phyloP scores from a whole-genome alignment of 2,888 invertebrate genomes.

The Drosophila mulleri region DNA sequence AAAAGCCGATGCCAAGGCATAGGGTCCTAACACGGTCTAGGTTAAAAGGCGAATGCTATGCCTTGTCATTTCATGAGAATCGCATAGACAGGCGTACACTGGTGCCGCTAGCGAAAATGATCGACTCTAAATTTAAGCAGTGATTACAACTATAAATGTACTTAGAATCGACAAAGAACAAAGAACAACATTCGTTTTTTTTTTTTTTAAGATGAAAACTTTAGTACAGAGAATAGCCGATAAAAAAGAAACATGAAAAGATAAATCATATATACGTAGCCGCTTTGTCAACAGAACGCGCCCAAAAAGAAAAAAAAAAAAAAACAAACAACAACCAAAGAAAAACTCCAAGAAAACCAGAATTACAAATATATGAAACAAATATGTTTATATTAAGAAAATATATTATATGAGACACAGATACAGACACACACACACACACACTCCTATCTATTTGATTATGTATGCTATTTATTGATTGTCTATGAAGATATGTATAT shows the following conservation, averaged over 20 bases:
- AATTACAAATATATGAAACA: conserved; percentile 11
- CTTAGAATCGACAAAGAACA: conserved; percentile 18
- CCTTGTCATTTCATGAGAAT: conserved; percentile 21
- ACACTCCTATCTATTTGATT: conserved; percentile 47
- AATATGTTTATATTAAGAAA: conserved; percentile 26
- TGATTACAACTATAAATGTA: conserved; percentile 32
- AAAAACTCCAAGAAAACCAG: conserved; percentile 11
- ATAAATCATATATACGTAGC: conserved; percentile 58
- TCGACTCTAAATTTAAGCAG: conserved; percentile 32
- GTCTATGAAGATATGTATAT: conserved; percentile 55
- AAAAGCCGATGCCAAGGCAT: conserved; percentile 35
- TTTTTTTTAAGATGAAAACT: conserved; percentile 6
- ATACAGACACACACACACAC: conserved; percentile 8
- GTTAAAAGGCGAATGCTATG: not conserved
- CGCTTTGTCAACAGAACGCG: conserved; percentile 73
- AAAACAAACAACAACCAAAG: no score
- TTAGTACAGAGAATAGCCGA: not conserved
- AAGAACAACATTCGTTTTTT: conserved; percentile 21
- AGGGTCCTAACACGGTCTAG: conserved; percentile 27
- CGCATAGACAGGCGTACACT: conserved; percentile 27
- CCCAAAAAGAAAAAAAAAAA: conserved; percentile 39
- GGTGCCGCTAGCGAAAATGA: conserved; percentile 9
- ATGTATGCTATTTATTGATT: conserved; percentile 70
- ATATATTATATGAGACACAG: conserved; percentile 39
- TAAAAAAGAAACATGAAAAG: not conserved